Conservation (phyloP, 2,888 invertebrate species). For the Papilio demoleus region DNA sequence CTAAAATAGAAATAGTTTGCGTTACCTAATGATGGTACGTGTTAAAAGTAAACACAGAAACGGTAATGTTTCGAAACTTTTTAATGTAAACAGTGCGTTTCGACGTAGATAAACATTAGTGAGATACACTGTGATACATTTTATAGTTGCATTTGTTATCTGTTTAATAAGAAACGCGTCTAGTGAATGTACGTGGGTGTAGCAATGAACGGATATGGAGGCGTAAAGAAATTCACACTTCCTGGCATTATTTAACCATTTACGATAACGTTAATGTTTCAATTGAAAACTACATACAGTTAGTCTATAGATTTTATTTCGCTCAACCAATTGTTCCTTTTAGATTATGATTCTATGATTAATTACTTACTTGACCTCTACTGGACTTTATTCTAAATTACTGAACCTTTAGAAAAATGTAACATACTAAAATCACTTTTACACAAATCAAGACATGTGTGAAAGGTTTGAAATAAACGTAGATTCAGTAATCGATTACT, state of each 20-base stretch:
- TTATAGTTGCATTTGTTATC: conserved; percentile 44
- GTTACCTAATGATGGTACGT: conserved; percentile 22
- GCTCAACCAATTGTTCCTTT: not conserved
- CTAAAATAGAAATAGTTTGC: conserved; percentile 23
- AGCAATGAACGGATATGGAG: conserved; percentile 27
- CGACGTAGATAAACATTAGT: conserved; percentile 20
- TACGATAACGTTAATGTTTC: not conserved
- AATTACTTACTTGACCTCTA: too few species aligned
- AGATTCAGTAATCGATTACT: too few species aligned
- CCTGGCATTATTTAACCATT: conserved; percentile 7
- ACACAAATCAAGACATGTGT: too few species aligned
- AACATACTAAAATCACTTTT: too few species aligned
- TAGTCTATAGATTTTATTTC: not conserved
- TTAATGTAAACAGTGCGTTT: conserved; percentile 27
- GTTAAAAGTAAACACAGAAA: conserved; percentile 25
- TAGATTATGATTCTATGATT: too few species aligned
- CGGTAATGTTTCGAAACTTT: conserved; percentile 24
- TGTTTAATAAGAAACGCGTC: conserved; percentile 50
- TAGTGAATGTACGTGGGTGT: conserved; percentile 35
- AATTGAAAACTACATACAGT: not conserved
- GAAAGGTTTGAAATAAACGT: too few species aligned
- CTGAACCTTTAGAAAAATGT: too few species aligned
- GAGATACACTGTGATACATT: conserved; percentile 23
- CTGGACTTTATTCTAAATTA: not conserved
- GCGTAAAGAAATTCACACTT: conserved; percentile 28